phyloP scores from a whole-genome alignment of 2,113 vertebrate genomes.

The Psittacara wagleri region DNA sequence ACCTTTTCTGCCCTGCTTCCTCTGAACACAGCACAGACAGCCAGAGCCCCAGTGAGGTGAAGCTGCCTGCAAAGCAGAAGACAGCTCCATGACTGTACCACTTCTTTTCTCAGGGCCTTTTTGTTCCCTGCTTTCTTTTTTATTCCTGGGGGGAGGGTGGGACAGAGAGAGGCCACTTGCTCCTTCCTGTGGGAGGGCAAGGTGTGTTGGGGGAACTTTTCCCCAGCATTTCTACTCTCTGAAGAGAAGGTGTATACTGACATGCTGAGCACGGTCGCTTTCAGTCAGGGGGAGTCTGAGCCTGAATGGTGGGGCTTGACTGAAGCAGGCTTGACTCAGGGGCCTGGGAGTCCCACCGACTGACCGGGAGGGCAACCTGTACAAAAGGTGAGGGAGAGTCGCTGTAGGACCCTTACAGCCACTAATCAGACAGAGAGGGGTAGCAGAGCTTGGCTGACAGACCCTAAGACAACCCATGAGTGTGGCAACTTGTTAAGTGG shows the following conservation, averaged over 20 bases:
- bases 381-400: background rate
- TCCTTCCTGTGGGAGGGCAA: background rate
- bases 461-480: background rate
- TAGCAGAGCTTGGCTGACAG: background rate
- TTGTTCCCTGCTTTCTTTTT: background rate
- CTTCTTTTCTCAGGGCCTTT: background rate
- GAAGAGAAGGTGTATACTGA: background rate
- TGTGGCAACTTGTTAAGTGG: background rate
- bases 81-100: fast-evolving
- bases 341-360: background rate
- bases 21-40: fast-evolving
- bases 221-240: background rate
- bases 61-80: background rate
- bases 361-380: background rate
- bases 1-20: background rate
- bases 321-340: background rate
- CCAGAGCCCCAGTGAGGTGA: background rate
- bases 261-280: background rate
- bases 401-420: background rate
- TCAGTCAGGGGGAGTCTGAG: background rate
- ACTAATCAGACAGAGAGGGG: background rate
- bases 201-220: background rate
- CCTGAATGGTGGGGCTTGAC: background rate
- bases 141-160: background rate
- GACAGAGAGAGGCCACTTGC: background rate